Conservation (phyloP, 2,113 vertebrate genomes). For the Brachypodius melanocephalos region DNA sequence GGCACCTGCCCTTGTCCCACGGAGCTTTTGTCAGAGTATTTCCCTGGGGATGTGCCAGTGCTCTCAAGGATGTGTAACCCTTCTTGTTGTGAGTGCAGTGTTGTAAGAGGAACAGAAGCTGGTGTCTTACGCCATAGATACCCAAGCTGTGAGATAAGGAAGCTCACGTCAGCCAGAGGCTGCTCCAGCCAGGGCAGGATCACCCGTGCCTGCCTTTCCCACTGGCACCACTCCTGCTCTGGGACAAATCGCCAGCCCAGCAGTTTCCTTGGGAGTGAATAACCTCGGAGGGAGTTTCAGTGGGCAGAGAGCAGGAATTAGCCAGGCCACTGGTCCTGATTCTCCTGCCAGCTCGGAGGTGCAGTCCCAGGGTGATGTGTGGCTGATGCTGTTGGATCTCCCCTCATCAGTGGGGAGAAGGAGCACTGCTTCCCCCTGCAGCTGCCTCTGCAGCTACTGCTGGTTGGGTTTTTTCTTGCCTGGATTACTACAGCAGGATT, state of each 20-base stretch:
- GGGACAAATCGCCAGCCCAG: neutral
- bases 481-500: neutral
- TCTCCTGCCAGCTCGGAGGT: neutral
- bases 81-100: rapidly evolving
- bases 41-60: neutral
- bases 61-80: neutral
- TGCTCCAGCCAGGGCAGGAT: neutral
- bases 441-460: neutral
- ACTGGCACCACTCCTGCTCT: neutral
- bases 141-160: neutral
- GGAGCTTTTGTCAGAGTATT: neutral
- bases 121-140: neutral
- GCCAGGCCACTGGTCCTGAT: neutral
- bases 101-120: neutral
- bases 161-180: neutral
- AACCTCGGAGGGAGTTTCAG: neutral
- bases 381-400: neutral
- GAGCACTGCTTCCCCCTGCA: neutral
- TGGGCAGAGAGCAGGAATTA: neutral
- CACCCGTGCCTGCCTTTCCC: neutral
- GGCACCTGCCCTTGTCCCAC: rapidly evolving
- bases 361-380: rapidly evolving
- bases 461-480: neutral
- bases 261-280: neutral
- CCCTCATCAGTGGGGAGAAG: neutral